Evolutionary conservation across 2,888 invertebrate genomes (phyloP), one percentile per base, ranked within the genome.

Genomic region (Microplitis manilae): DNA sequence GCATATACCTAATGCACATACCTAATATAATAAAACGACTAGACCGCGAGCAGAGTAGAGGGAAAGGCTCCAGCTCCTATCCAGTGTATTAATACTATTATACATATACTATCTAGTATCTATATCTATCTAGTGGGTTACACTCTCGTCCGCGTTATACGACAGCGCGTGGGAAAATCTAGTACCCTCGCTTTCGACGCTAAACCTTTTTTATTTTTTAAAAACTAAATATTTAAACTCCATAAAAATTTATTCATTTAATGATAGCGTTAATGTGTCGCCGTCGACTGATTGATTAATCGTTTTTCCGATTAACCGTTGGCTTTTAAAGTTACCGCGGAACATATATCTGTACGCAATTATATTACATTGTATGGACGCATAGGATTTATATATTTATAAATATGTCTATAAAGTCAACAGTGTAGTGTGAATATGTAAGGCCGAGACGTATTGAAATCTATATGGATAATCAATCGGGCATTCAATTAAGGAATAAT

Each of bases 401-500:
- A 20, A 20, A 20, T 20, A 20, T 50, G 50, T 13, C 13, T 50
- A 50, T 50, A 13, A 50, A 50, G 50, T 13, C 50, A 13, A 50
- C 13, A 50, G 50, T 50, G 8, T 50, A 50, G 50, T 50, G 50
- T 50, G 50, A 50, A 50, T 50, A 50, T 13, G 50, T 50, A 8
- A 50, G 50, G 2, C 75, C 72, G 73, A 59, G 38, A 64, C n/a
- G 39, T 75, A 79, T 79, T 80, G 81, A 83, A 82, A 82, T 80
- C n/a, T 65, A 83, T 82, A 83, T 80, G 81, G 81, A 82, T 85
- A 86, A 85, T 83, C 82, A 86, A 87, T 86, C 81, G 82, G 82
- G 80, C 83, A 81, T 86, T 86, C 83, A 84, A 85, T 87, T 85
- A 86, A 82, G 84, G 81, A 85, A 85, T 86, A 85, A 85, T 85